Conservation (phyloP, 2,113 vertebrate species). For the Jacana jacana region DNA sequence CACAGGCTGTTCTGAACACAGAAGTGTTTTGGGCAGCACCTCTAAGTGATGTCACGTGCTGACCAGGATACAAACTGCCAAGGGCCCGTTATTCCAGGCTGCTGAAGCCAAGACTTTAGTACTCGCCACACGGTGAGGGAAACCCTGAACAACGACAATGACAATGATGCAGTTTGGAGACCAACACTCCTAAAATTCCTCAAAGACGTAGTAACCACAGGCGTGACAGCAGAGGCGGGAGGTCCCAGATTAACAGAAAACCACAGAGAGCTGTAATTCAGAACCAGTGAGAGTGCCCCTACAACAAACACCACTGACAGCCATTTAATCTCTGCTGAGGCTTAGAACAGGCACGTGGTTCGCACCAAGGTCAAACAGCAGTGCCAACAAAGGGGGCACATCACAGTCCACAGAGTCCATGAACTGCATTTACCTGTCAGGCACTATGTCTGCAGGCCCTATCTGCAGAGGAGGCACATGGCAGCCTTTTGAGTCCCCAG, state of each 20-base stretch:
- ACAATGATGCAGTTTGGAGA: not conserved
- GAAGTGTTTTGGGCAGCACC: not conserved
- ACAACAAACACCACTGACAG: not conserved
- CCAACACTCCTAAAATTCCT: not conserved
- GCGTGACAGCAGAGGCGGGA: not conserved
- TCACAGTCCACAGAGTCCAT: not conserved
- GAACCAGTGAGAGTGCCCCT: not conserved
- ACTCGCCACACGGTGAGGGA: rapidly evolving
- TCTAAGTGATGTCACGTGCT: rapidly evolving
- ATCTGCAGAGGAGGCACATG: rapidly evolving
- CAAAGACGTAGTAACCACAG: not conserved
- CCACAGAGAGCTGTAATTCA: not conserved
- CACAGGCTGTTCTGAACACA: not conserved
- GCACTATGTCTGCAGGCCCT: not conserved
- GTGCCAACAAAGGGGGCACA: not conserved
- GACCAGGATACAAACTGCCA: not conserved
- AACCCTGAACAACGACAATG: not conserved
- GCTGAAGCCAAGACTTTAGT: not conserved
- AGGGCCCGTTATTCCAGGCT: not conserved
- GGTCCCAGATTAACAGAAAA: not conserved
- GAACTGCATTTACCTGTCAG: not conserved
- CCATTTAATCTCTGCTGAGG: not conserved
- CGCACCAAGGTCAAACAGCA: not conserved
- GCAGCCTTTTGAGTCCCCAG: not conserved
- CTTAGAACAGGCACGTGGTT: not conserved